Evolutionary conservation across 2,797 vertebrate genomes (phyloP).

Genomic region (Tolypeutes matacus): DNA sequence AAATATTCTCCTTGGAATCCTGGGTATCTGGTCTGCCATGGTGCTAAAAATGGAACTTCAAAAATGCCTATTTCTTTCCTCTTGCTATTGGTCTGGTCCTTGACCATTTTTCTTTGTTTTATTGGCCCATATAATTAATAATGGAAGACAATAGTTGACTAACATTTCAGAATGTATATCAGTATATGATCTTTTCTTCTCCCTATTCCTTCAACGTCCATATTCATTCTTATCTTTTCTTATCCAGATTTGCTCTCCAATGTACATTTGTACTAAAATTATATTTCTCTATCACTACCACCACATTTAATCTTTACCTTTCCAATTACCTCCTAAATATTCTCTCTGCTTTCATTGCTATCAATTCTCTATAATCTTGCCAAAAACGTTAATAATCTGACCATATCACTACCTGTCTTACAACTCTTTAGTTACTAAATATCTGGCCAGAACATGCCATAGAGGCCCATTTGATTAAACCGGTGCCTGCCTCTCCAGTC

Average conservation of each 20-base stretch:
- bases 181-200: not conserved
- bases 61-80: not conserved
- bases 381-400: not conserved
- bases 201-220: not conserved
- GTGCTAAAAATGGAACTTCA: not conserved
- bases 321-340: not conserved
- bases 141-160: not conserved
- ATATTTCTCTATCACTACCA: not conserved
- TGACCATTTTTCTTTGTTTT: not conserved
- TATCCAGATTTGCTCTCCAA: not conserved
- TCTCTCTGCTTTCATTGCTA: not conserved
- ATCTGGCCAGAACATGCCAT: not conserved
- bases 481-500: not conserved
- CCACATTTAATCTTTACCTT: not conserved
- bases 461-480: not conserved
- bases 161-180: not conserved
- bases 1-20: not conserved
- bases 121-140: not conserved
- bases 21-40: not conserved
- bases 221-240: not conserved
- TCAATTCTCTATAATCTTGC: not conserved
- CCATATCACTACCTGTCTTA: not conserved
- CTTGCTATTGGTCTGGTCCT: not conserved
- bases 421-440: not conserved
- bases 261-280: not conserved